phyloP scores from a whole-genome alignment of 2,888 invertebrate genomes.

The Seira sanloemensis region DNA sequence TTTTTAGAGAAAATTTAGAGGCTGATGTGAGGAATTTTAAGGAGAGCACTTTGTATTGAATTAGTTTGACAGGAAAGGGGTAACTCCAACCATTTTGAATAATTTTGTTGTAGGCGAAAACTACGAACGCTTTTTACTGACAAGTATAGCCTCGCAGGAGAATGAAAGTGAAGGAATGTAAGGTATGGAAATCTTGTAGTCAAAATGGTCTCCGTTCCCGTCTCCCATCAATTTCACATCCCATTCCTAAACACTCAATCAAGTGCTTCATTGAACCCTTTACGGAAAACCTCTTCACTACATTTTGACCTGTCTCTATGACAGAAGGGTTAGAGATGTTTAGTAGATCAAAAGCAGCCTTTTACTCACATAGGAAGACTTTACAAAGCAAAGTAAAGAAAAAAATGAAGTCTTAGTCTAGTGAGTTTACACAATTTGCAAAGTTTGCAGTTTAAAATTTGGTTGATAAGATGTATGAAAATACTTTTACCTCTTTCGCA shows the following conservation, averaged over 20 bases:
- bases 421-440: too few relatives aligned
- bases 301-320: too few relatives aligned
- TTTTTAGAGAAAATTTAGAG: conserved; percentile 8
- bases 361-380: too few relatives aligned
- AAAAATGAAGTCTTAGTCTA: too few relatives aligned
- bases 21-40: neutral
- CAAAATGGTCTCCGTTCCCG: neutral
- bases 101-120: conserved; percentile 27
- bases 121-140: neutral
- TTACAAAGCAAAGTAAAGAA: too few relatives aligned
- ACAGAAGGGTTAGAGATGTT: too few relatives aligned
- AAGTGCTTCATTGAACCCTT: conserved; percentile 24
- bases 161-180: too few relatives aligned
- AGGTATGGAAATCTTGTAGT: neutral
- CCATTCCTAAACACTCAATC: conserved; percentile 38
- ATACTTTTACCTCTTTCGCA: too few relatives aligned
- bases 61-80: conserved; percentile 47
- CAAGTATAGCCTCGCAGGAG: neutral
- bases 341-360: too few relatives aligned
- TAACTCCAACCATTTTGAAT: conserved; percentile 50
- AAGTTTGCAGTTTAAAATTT: too few relatives aligned
- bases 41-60: conserved; percentile 29
- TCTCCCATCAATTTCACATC: conserved; percentile 29
- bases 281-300: too few relatives aligned
- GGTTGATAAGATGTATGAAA: too few relatives aligned